These are phyloP conservation scores for Ariopsis seemanni DNA, from an alignment of 2,113 vertebrate species.

Conservation along the genomic window DNA sequence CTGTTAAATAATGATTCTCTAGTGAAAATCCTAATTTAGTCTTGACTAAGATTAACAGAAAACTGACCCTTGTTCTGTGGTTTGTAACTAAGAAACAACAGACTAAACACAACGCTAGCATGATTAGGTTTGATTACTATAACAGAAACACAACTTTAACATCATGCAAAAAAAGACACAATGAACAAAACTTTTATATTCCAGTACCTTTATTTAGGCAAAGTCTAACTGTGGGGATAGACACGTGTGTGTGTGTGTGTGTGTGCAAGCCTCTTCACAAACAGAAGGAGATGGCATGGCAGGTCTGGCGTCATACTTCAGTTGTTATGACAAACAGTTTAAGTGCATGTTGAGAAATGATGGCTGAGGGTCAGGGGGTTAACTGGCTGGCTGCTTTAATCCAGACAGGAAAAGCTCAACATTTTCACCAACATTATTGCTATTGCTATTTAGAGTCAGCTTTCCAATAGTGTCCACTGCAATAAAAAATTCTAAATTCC, in stretches of 20 bases:
- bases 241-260: background rate
- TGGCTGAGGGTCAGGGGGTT: constrained; percentile 48
- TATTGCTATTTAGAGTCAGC: background rate
- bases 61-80: constrained; percentile 17
- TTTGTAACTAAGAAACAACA: constrained; percentile 29
- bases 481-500: background rate
- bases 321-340: constrained; percentile 55
- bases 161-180: background rate
- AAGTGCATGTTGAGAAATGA: constrained; percentile 55
- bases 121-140: constrained; percentile 38
- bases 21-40: background rate
- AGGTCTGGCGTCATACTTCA: constrained; percentile 43
- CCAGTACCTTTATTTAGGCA: background rate
- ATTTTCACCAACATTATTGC: constrained; percentile 9
- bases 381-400: constrained; percentile 24
- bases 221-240: background rate
- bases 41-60: constrained; percentile 18
- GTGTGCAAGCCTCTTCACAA: constrained; percentile 21
- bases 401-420: background rate
- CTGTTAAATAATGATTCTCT: constrained; percentile 9
- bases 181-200: background rate
- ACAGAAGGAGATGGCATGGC: constrained; percentile 54
- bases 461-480: background rate
- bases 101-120: constrained; percentile 17
- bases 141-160: constrained; percentile 16